These are phyloP conservation scores for Drosophila yooni DNA, from an alignment of 2,888 invertebrate species.

Conservation along the genomic window DNA sequence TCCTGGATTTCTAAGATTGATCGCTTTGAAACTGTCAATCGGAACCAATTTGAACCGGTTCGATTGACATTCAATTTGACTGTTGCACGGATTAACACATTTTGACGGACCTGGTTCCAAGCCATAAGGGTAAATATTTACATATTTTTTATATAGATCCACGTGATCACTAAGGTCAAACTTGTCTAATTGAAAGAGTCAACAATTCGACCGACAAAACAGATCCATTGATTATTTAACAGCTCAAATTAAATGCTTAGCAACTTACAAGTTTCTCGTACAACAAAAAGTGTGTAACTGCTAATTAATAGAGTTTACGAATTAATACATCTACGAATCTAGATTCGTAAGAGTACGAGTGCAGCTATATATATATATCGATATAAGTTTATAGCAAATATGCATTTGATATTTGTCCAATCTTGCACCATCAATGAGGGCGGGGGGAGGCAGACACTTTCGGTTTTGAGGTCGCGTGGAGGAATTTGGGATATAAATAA, in stretches of 20 bases:
- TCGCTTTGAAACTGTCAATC: background rate
- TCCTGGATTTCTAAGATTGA: background rate
- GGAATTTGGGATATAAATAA: background rate
- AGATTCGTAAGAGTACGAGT: background rate
- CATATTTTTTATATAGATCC: constrained; percentile 39
- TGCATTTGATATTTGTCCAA: background rate
- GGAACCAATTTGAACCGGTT: constrained; percentile 50
- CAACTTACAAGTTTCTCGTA: constrained; percentile 29
- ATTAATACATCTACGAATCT: background rate
- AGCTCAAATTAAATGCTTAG: constrained; percentile 49
- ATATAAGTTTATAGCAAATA: background rate
- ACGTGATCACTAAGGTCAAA: constrained; percentile 43
- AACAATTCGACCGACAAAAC: constrained; percentile 46
- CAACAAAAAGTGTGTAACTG: constrained; percentile 28
- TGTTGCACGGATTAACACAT: constrained; percentile 65
- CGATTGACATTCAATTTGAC: constrained; percentile 30
- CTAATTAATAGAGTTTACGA: constrained; percentile 44
- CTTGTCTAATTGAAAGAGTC: constrained; percentile 63
- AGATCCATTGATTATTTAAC: constrained; percentile 72
- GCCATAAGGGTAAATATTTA: background rate
- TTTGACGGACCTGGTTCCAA: constrained; percentile 13
- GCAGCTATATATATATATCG: background rate
- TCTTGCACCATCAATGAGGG: constrained; percentile 9
- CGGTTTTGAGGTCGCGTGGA: background rate
- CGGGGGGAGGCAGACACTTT: background rate